Percentiles rank a stretch among this genome's conserved stretches.
These are phyloP conservation scores for Campylomormyrus tamandua DNA, from an alignment of 2,113 vertebrate genomes.

Conservation along the genomic window DNA sequence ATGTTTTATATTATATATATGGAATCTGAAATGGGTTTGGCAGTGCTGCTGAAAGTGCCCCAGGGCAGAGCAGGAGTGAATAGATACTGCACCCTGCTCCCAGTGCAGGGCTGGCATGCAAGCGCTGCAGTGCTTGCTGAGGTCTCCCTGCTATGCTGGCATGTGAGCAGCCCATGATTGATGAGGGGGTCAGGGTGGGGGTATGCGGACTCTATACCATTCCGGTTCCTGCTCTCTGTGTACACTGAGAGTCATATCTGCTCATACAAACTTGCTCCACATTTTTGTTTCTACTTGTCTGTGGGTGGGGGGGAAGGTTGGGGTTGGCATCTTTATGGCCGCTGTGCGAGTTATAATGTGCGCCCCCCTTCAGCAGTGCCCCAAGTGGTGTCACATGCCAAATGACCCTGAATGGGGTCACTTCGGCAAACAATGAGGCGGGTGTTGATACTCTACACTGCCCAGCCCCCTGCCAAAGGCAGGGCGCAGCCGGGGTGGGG, in stretches of 20 bases:
- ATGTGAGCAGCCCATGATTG: constrained; percentile 30
- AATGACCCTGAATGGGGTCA: constrained; percentile 53
- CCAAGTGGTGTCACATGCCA: constrained; percentile 50
- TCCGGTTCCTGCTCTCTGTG: not conserved
- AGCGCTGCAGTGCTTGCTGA: not conserved
- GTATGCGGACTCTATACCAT: not conserved
- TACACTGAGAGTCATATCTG: constrained; percentile 22
- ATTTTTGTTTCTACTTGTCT: constrained; percentile 15
- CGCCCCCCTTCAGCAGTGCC: constrained; percentile 40
- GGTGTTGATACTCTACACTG: constrained; percentile 40
- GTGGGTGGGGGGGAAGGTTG: constrained; percentile 32
- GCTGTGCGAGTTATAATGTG: constrained; percentile 39
- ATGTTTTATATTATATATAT: not conserved
- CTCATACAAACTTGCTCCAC: constrained; percentile 17
- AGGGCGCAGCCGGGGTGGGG: not conserved
- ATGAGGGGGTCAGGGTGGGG: constrained; percentile 15
- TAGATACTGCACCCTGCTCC: not conserved
- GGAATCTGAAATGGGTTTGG: not conserved
- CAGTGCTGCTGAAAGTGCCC: not conserved
- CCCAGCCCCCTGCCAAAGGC: constrained; percentile 12
- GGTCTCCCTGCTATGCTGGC: not conserved
- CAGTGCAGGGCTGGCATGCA: not conserved
- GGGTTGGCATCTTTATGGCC: constrained; percentile 45
- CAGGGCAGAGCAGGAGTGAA: not conserved
- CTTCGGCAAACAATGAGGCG: constrained; percentile 45